Evolutionary conservation across 2,888 invertebrate genomes (phyloP).

Genomic region (Sceliomorpha sp.): DNA sequence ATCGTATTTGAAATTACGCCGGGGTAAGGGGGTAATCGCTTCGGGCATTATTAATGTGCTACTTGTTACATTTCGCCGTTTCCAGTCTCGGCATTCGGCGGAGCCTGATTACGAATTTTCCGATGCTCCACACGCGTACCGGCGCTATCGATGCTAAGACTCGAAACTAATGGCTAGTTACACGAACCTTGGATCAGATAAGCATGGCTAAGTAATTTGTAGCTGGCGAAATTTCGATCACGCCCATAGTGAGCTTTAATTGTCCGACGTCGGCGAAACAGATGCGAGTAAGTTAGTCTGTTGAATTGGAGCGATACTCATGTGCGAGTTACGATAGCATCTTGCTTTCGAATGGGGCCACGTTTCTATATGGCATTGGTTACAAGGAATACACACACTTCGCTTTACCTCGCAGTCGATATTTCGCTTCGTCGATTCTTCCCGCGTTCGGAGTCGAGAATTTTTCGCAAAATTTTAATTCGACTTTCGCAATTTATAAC

Average conservation of each 20-base stretch:
- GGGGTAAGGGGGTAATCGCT: background rate
- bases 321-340: slow-evolving; percentile 10
- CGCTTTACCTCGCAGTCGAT: too few species aligned
- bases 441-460: too few species aligned
- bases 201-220: slow-evolving; percentile 54
- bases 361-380: background rate
- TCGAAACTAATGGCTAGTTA: slow-evolving; percentile 51
- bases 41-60: slow-evolving; percentile 39
- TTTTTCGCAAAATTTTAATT: too few species aligned
- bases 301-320: slow-evolving; percentile 16
- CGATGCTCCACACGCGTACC: slow-evolving; percentile 46
- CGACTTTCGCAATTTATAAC: too few species aligned
- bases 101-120: slow-evolving; percentile 44
- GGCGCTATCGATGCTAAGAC: slow-evolving; percentile 44
- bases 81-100: background rate
- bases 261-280: slow-evolving; percentile 34
- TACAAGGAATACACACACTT: background rate
- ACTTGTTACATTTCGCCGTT: slow-evolving; percentile 44
- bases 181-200: slow-evolving; percentile 53
- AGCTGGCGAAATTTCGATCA: slow-evolving; percentile 56
- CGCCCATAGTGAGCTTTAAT: slow-evolving; percentile 39
- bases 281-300: slow-evolving; percentile 28
- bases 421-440: too few species aligned
- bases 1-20: too few species aligned
- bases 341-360: background rate